Percentiles rank a stretch among this genome's conserved stretches.
Conservation (phyloP, 2,888 invertebrate species). For the Epirrita christyi region DNA sequence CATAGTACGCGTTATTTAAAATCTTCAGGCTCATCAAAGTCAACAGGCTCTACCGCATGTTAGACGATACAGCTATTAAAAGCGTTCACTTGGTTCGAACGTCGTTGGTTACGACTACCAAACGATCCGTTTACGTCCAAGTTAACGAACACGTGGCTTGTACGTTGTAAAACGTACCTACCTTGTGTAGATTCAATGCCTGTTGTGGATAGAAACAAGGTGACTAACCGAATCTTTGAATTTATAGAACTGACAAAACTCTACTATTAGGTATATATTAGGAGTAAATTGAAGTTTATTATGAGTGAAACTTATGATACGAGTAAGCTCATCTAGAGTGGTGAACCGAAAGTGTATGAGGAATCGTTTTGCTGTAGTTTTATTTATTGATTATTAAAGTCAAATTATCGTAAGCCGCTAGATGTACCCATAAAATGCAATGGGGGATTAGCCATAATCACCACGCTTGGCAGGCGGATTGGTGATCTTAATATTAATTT, state of each 20-base stretch:
- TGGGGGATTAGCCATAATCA: too few species aligned
- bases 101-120: constrained; percentile 42
- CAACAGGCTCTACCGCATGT: constrained; percentile 1
- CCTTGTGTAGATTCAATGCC: constrained; percentile 40
- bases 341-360: too few species aligned
- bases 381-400: too few species aligned
- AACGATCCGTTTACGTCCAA: constrained; percentile 54
- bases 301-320: too few species aligned
- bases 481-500: too few species aligned
- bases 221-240: background rate
- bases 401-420: too few species aligned
- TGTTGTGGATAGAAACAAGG: constrained; percentile 21
- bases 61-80: constrained; percentile 17
- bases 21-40: background rate
- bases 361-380: too few species aligned
- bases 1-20: background rate
- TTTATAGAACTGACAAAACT: background rate
- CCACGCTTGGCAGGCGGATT: too few species aligned
- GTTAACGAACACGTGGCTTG: constrained; percentile 56
- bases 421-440: too few species aligned
- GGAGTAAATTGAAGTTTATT: too few species aligned
- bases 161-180: constrained; percentile 51
- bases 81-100: constrained; percentile 15
- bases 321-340: too few species aligned
- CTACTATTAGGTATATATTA: background rate